A percentile compares a stretch with the other conserved stretches of the same genome.
These are phyloP conservation scores for Chloropsis cyanopogon DNA, from an alignment of 2,113 vertebrate genomes.

Conservation along the genomic window DNA sequence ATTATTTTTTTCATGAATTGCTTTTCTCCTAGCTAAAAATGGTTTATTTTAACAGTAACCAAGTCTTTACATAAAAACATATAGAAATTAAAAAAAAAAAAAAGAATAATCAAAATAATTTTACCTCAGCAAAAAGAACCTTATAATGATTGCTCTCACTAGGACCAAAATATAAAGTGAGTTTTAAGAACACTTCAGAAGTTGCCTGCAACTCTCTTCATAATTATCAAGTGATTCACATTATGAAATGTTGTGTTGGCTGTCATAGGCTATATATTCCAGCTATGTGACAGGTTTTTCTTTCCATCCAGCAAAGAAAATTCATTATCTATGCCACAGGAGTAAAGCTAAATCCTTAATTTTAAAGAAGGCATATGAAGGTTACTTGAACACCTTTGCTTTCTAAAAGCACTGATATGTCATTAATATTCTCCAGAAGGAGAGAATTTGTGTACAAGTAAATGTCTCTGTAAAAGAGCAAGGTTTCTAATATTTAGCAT, in stretches of 20 bases:
- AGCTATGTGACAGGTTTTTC: not conserved
- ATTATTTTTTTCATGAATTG: not conserved
- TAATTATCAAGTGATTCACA: not conserved
- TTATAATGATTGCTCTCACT: not conserved
- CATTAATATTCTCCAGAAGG: constrained; percentile 24
- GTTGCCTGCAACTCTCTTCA: not conserved
- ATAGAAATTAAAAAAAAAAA: not conserved
- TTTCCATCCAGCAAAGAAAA: not conserved
- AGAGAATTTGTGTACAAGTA: constrained; percentile 33
- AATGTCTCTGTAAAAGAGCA: constrained; percentile 17
- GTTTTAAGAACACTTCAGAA: constrained; percentile 5
- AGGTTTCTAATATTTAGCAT: not conserved
- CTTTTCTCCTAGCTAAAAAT: not conserved
- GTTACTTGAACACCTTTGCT: constrained; percentile 37
- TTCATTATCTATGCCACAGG: not conserved
- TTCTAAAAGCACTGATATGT: constrained; percentile 31
- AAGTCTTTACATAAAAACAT: not conserved
- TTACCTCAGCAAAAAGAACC: not conserved
- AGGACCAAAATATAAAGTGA: not conserved
- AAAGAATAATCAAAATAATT: not conserved
- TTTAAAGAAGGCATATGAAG: constrained; percentile 20
- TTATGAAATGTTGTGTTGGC: not conserved
- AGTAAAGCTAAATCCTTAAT: constrained; percentile 25
- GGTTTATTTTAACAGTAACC: not conserved
- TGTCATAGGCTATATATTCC: not conserved